phyloP scores from a whole-genome alignment of 35 echinoderm and acorn worm genomes.

The Chiridota heheva region DNA sequence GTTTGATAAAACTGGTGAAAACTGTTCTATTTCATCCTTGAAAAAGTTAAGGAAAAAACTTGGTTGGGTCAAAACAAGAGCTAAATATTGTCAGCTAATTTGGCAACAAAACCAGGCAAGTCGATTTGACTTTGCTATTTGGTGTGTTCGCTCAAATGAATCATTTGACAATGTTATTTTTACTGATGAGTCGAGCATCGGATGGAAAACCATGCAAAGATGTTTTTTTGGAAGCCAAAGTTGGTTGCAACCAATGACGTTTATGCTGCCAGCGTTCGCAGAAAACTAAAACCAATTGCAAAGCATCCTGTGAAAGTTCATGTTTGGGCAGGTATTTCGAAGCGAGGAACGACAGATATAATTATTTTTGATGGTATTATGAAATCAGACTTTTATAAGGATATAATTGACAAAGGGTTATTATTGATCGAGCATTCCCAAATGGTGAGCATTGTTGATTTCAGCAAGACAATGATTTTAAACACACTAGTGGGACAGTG shows the following conservation, averaged over 20 bases:
- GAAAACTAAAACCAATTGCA: background rate
- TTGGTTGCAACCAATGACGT: background rate
- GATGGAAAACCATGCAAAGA: conserved; percentile 19
- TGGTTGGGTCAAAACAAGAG: conserved; percentile 32
- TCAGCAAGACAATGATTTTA: background rate
- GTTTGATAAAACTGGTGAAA: background rate
- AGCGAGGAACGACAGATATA: conserved; percentile 6
- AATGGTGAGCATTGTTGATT: background rate
- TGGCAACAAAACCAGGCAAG: background rate
- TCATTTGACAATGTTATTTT: conserved; percentile 12
- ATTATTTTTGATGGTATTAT: conserved; percentile 40
- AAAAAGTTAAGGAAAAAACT: background rate
- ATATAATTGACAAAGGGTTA: background rate
- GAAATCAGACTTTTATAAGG: conserved; percentile 12
- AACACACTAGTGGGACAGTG: background rate
- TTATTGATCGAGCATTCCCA: background rate
- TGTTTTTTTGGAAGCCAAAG: conserved; percentile 3
- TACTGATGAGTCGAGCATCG: conserved; percentile 13
- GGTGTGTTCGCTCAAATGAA: conserved; percentile 14
- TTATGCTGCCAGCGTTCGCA: background rate
- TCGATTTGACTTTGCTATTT: conserved; percentile 3
- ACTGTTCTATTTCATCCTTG: background rate
- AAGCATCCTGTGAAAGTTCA: conserved; percentile 36
- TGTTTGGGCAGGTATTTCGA: conserved; percentile 48
- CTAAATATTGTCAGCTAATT: conserved; percentile 29